Conservation (phyloP, 2,797 vertebrate genomes). For the Epinephelus coioides region DNA sequence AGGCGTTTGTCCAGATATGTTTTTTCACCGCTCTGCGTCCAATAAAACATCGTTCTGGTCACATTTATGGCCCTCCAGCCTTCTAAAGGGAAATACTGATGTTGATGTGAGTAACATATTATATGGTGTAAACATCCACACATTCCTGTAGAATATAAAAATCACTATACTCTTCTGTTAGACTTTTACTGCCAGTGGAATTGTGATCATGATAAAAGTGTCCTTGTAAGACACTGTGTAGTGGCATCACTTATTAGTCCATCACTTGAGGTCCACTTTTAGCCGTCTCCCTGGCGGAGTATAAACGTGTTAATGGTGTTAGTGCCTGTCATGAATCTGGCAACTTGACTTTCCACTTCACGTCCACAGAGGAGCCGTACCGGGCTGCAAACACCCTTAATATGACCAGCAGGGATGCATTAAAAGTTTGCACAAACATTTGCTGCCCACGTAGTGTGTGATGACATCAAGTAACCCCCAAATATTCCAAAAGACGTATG, state of each 20-base stretch:
- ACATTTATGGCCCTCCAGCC: conserved; percentile 66
- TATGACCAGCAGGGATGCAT: conserved; percentile 66
- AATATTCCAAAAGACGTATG: conserved; percentile 31
- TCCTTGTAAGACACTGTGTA: conserved; percentile 31
- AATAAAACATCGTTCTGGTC: conserved; percentile 67
- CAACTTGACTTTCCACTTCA: conserved; percentile 73
- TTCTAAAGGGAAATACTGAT: conserved; percentile 58
- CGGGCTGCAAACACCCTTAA: conserved; percentile 62
- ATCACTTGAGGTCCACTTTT: conserved; percentile 48
- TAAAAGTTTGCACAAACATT: conserved; percentile 61
- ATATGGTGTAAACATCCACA: conserved; percentile 26
- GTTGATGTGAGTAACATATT: conserved; percentile 36
- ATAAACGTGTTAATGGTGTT: conserved; percentile 70
- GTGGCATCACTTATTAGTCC: conserved; percentile 54
- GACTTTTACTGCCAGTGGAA: conserved; percentile 41
- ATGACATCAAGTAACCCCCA: conserved; percentile 40
- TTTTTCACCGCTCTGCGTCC: conserved; percentile 50
- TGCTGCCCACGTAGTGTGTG: conserved; percentile 33
- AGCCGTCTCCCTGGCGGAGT: conserved; percentile 59
- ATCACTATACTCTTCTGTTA: conserved; percentile 1
- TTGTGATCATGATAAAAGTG: conserved; percentile 36
- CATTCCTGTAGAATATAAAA: conserved; percentile 29
- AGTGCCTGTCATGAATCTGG: conserved; percentile 73
- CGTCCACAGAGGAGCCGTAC: conserved; percentile 54
- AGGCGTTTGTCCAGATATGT: conserved; percentile 52